Conservation (phyloP, 2,113 vertebrate genomes). For the Aptenodytes forsteri region DNA sequence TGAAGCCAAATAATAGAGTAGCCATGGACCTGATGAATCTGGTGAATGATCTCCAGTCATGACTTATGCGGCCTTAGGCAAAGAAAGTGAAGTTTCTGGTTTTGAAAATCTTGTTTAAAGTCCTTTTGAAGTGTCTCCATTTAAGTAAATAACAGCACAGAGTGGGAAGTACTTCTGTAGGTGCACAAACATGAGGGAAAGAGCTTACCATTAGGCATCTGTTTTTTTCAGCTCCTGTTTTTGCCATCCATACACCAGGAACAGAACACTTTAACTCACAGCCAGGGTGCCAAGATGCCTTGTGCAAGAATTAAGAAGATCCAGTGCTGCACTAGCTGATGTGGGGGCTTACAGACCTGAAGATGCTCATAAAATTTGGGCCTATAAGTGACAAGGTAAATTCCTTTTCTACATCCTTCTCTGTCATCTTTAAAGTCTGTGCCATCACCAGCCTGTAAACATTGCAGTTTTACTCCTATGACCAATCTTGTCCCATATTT, state of each 20-base stretch:
- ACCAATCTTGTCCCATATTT: not conserved
- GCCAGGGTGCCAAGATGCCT: not conserved
- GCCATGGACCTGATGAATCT: not conserved
- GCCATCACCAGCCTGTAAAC: not conserved
- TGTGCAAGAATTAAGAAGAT: not conserved
- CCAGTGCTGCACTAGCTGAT: not conserved
- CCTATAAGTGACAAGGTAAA: not conserved
- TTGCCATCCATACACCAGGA: not conserved
- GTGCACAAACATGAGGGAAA: not conserved
- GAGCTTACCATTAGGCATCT: not conserved
- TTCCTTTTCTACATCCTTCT: not conserved
- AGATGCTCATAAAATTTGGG: not conserved
- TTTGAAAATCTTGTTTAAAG: not conserved
- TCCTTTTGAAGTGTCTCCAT: not conserved
- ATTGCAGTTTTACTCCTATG: not conserved
- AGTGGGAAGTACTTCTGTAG: not conserved
- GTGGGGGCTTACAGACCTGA: not conserved
- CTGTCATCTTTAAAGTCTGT: not conserved
- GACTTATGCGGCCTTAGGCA: not conserved
- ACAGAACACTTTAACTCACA: not conserved
- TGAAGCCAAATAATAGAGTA: not conserved
- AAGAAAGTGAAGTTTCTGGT: not conserved
- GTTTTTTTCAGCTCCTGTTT: not conserved
- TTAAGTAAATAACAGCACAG: not conserved
- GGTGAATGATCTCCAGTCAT: not conserved